These are phyloP conservation scores for Mastomys coucha DNA, from an alignment of 2,113 vertebrate genomes.

Conservation along the genomic window DNA sequence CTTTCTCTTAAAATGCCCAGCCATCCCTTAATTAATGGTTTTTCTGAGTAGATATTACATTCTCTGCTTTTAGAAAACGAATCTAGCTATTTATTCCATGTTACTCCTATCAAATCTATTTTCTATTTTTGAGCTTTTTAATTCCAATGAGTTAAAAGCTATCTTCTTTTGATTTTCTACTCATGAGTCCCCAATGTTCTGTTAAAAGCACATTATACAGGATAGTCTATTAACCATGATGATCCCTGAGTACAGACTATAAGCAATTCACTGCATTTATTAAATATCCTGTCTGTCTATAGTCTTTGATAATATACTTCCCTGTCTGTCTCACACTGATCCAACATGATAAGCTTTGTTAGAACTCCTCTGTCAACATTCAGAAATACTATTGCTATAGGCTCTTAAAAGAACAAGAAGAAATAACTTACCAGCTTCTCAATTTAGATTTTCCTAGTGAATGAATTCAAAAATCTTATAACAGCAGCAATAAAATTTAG, in stretches of 20 bases:
- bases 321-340: constrained; percentile 47
- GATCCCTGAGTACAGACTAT: not conserved
- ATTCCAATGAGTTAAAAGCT: not conserved
- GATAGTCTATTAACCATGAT: not conserved
- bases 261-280: constrained; percentile 18
- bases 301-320: constrained; percentile 23
- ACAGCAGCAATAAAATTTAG: not conserved
- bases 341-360: constrained; percentile 56
- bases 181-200: not conserved
- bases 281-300: constrained; percentile 31
- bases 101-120: not conserved
- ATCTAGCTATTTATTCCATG: not conserved
- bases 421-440: constrained; percentile 29
- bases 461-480: not conserved
- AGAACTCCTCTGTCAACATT: not conserved
- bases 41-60: not conserved
- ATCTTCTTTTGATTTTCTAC: constrained; percentile 33
- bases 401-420: not conserved
- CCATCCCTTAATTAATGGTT: not conserved
- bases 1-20: not conserved
- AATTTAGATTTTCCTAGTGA: not conserved
- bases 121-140: constrained; percentile 25
- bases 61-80: not conserved
- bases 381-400: not conserved
- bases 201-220: constrained; percentile 27